Base-by-base conservation (phyloP, 2,797 vertebrate genomes). In the Chloroceryle inda region DNA sequence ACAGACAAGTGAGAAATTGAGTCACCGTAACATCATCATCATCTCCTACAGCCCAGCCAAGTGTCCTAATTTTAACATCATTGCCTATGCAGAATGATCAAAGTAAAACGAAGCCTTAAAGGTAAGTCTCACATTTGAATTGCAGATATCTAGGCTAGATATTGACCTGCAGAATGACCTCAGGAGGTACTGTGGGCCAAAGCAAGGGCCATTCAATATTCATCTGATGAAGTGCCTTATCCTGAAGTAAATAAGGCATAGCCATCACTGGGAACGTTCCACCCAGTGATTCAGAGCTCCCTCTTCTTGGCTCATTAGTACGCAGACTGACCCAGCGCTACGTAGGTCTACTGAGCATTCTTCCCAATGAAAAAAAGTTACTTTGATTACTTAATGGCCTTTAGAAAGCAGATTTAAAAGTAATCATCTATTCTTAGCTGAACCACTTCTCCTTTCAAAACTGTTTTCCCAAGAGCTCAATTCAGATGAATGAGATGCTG, bases 1-100 rank as follows among this genome's bases (percentile, higher is more conserved):
- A 92, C 92, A 93, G 61, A 38, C 94, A 94, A 95, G 95, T 80
- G 94, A 91, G 95, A 95, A 96, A 81, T 55, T 96, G 96, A 97
- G 85, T 96, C 96, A 96, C 78, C 6, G 1, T 67, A 72, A 53
- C 83, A 92, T 64, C 77, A 77, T 91, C 84, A 66, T 93, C 73
- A 71, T 95, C 94, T 93, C 84, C 94, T 61, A 77, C 86, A 89
- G 72, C 85, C 79, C 88, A 84, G 71, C 16, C 2, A 1, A 89
- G 49, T 75, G 78, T 91, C 78, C 92, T 85, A 94, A 87, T 93
- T 94, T 91, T 92, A 96, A 81, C 68, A 91, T 10, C 45, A 45
- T 77, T 92, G 71, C 76, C 69, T 62, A 55, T 52, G 88, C 82
- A 78, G 78, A 83, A 31, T 26, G 18, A 49, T 73, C 38, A 23